phyloP scores from a whole-genome alignment of 2,888 invertebrate genomes.

The Eupithecia pulchellata region DNA sequence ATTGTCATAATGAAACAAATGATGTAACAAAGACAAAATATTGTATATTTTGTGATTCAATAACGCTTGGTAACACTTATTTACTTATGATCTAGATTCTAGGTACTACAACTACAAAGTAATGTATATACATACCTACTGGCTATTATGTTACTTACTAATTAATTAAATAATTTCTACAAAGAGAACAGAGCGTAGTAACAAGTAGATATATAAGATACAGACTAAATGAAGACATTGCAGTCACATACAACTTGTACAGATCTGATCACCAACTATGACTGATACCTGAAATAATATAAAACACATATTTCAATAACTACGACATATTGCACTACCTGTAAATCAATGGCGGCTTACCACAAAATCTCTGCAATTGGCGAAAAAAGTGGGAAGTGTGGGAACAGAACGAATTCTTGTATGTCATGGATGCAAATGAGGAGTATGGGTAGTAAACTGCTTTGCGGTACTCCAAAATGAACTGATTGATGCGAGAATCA shows the following conservation, averaged over 20 bases:
- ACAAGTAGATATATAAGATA: background rate
- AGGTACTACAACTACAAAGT: background rate
- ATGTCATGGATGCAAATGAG: background rate
- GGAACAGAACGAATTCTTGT: background rate
- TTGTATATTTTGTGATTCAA: background rate
- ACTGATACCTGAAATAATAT: constrained; percentile 23
- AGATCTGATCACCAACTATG: background rate
- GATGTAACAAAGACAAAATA: background rate
- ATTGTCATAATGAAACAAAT: background rate
- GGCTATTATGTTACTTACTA: too few species aligned
- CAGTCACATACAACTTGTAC: background rate
- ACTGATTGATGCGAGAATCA: background rate
- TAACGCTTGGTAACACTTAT: background rate
- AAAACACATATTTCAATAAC: background rate
- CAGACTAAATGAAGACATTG: background rate
- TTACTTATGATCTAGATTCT: background rate
- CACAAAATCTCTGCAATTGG: background rate
- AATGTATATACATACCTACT: background rate
- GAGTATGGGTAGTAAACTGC: background rate
- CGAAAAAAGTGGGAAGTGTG: too few species aligned
- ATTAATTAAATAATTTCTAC: background rate
- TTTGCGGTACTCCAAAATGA: background rate
- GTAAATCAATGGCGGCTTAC: background rate
- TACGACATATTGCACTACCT: background rate
- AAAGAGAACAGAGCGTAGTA: background rate